Conservation (phyloP, 2,113 vertebrate genomes). For the Arenaria interpres region DNA sequence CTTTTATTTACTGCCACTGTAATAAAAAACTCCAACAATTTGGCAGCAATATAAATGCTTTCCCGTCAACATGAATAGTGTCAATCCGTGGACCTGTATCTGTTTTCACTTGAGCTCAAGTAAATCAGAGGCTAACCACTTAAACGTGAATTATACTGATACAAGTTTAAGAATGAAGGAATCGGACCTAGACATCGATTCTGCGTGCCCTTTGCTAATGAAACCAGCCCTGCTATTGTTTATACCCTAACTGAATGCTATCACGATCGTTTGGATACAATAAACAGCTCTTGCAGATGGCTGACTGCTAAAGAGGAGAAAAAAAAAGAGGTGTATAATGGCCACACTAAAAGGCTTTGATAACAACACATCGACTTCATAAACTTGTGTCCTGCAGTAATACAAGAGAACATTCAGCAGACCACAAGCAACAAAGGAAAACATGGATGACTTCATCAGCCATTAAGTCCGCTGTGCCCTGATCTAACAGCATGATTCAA, state of each 20-base stretch:
- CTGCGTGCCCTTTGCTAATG: not conserved
- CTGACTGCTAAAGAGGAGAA: not conserved
- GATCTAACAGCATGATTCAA: slow-evolving; percentile 41
- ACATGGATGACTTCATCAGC: slow-evolving; percentile 34
- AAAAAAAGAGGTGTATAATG: not conserved
- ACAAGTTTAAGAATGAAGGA: not conserved
- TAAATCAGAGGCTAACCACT: slow-evolving; percentile 44
- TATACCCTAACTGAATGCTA: not conserved
- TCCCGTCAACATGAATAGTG: slow-evolving; percentile 13
- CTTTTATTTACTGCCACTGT: slow-evolving; percentile 39
- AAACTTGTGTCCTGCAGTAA: slow-evolving; percentile 31
- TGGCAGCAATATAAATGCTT: slow-evolving; percentile 14
- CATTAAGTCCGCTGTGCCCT: slow-evolving; percentile 15
- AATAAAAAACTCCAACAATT: not conserved
- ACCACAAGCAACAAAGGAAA: slow-evolving; percentile 50
- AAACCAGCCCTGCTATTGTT: slow-evolving; percentile 19
- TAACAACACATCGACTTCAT: slow-evolving; percentile 42
- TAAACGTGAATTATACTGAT: not conserved
- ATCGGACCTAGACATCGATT: not conserved
- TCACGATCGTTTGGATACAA: not conserved
- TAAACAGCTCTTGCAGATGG: slow-evolving; percentile 44
- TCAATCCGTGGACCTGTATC: not conserved
- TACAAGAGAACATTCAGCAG: slow-evolving; percentile 35
- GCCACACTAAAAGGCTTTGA: slow-evolving; percentile 38
- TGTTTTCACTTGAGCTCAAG: not conserved